These are phyloP conservation scores for Pandion haliaetus DNA, from an alignment of 2,113 vertebrate genomes.

Conservation along the genomic window DNA sequence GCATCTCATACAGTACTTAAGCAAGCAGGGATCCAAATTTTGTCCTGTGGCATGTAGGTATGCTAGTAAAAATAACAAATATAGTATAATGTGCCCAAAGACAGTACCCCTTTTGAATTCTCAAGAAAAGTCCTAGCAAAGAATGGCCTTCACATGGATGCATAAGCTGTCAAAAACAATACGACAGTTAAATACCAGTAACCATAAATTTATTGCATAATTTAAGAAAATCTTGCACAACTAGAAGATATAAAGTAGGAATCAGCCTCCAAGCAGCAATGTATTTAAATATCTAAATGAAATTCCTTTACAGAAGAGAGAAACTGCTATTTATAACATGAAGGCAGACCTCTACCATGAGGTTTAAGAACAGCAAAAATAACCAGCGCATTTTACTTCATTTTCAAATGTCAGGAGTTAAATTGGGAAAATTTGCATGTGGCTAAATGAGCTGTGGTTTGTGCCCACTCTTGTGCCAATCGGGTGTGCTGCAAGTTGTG, in stretches of 20 bases:
- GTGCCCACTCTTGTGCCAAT: not conserved
- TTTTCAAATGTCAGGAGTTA: not conserved
- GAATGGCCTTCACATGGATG: not conserved
- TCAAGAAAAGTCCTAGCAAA: not conserved
- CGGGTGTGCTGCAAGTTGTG: not conserved
- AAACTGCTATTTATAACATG: not conserved
- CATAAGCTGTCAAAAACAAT: not conserved
- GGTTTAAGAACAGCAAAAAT: not conserved
- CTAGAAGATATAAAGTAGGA: not conserved
- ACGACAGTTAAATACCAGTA: not conserved
- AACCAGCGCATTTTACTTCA: fast-evolving
- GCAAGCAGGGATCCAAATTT: not conserved
- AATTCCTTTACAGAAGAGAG: not conserved
- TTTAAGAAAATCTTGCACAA: not conserved
- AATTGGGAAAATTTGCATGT: not conserved
- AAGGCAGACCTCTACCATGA: not conserved
- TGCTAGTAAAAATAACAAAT: not conserved
- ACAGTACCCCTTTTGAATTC: not conserved
- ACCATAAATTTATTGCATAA: constrained; percentile 28
- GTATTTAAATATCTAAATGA: not conserved
- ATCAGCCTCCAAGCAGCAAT: not conserved
- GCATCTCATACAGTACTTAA: not conserved
- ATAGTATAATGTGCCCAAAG: not conserved
- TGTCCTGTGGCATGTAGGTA: not conserved
- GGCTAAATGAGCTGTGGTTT: not conserved